Conservation (phyloP, 2,113 vertebrate species). For the Kryptolebias marmoratus region DNA sequence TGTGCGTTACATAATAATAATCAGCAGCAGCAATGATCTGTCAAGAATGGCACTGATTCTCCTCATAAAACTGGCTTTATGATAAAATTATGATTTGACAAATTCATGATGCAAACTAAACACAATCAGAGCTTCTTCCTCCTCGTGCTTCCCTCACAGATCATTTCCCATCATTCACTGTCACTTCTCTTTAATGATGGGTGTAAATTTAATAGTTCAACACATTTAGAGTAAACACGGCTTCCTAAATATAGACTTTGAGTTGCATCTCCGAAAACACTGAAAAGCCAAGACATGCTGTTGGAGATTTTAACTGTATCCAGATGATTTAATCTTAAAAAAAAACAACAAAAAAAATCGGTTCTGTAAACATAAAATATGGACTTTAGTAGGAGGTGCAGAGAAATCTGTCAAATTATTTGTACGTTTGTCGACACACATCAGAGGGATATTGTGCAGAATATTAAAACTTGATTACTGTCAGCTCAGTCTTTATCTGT, state of each 20-base stretch:
- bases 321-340: slow-evolving; percentile 31
- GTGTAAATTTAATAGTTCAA: slow-evolving; percentile 57
- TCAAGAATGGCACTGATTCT: background rate
- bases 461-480: slow-evolving; percentile 7
- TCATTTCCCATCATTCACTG: slow-evolving; percentile 33
- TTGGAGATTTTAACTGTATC: slow-evolving; percentile 1
- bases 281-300: background rate
- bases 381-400: slow-evolving; percentile 1
- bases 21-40: slow-evolving; percentile 26
- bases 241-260: slow-evolving; percentile 38
- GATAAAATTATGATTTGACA: slow-evolving; percentile 4
- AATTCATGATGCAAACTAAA: background rate
- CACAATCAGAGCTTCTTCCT: background rate
- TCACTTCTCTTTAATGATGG: slow-evolving; percentile 26
- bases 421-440: background rate
- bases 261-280: slow-evolving; percentile 25
- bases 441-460: background rate
- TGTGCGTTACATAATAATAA: slow-evolving; percentile 28
- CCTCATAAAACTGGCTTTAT: slow-evolving; percentile 7
- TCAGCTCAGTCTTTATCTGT: background rate
- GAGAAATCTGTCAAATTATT: too few species aligned
- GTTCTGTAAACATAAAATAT: slow-evolving; percentile 25
- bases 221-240: slow-evolving; percentile 50
- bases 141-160: background rate
- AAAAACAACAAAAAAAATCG: too few species aligned